These are phyloP conservation scores for Coryphaenoides rupestris DNA, from an alignment of 2,113 vertebrate genomes.

Conservation along the genomic window DNA sequence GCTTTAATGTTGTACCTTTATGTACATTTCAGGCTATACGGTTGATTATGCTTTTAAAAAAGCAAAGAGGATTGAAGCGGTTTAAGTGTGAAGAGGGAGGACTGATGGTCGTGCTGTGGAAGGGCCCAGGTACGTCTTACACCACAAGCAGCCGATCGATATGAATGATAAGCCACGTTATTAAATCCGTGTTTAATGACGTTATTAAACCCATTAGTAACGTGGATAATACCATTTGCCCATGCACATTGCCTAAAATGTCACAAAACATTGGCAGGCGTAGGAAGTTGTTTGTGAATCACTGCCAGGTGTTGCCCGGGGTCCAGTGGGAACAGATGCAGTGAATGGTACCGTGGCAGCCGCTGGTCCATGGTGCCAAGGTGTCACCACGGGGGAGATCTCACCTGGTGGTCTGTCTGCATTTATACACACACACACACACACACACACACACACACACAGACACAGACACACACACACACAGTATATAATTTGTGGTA, in stretches of 20 bases:
- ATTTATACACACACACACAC: not conserved
- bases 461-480: not conserved
- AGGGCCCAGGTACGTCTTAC: slow-evolving; percentile 1
- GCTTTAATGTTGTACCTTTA: not conserved
- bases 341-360: slow-evolving; percentile 56
- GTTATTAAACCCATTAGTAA: too few relatives aligned
- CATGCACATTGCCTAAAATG: too few relatives aligned
- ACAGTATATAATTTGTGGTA: not conserved
- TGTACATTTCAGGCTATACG: slow-evolving; percentile 12
- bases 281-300: too few relatives aligned
- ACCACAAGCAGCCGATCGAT: slow-evolving; percentile 32
- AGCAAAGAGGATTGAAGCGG: not conserved
- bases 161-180: not conserved
- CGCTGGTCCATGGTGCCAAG: slow-evolving; percentile 60
- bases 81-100: slow-evolving; percentile 28
- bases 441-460: not conserved
- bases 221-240: too few relatives aligned
- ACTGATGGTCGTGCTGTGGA: slow-evolving; percentile 54
- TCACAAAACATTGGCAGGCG: too few relatives aligned
- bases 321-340: not conserved
- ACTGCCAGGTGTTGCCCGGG: too few relatives aligned
- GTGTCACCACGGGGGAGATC: slow-evolving; percentile 34
- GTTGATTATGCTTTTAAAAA: slow-evolving; percentile 39
- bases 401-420: slow-evolving; percentile 45
- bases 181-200: too few relatives aligned